Evolutionary conservation across 2,888 invertebrate species (phyloP).

Genomic region (Drosophila prolongata): DNA sequence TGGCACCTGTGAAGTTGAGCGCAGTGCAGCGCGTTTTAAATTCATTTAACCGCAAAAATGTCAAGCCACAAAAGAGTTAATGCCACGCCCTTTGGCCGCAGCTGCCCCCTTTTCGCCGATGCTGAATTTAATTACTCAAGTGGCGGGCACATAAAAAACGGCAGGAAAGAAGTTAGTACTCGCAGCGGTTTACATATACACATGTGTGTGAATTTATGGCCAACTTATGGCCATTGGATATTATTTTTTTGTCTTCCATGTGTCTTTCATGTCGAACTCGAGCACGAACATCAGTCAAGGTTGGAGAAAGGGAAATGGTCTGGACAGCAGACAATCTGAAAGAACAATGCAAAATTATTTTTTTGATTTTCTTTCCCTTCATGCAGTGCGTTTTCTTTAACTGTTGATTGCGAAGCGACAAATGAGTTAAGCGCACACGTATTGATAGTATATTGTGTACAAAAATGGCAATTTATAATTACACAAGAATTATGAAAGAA

Average conservation of each 20-base stretch:
- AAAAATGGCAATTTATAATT: too few relatives aligned
- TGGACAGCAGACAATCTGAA: not conserved
- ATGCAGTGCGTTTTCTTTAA: conserved; percentile 1
- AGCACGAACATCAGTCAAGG: conserved; percentile 4
- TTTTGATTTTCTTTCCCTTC: not conserved
- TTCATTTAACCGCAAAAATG: conserved; percentile 80
- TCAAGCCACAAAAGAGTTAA: conserved; percentile 79
- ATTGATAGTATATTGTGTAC: too few relatives aligned
- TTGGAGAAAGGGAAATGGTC: not conserved
- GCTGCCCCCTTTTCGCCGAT: conserved; percentile 25
- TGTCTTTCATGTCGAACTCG: conserved; percentile 40
- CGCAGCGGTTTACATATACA: conserved; percentile 8
- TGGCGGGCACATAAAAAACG: conserved; percentile 48
- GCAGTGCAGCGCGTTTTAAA: conserved; percentile 67
- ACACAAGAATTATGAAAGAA: too few relatives aligned
- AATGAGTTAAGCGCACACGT: not conserved
- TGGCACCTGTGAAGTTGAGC: conserved; percentile 68
- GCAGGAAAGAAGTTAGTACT: conserved; percentile 23
- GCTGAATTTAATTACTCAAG: conserved; percentile 80
- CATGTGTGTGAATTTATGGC: conserved; percentile 51
- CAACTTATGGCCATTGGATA: conserved; percentile 46
- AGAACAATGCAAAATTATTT: conserved; percentile 14
- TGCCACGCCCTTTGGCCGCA: conserved; percentile 65
- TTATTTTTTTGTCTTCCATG: conserved; percentile 32
- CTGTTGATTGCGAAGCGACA: conserved; percentile 8